Conservation (phyloP, 2,113 vertebrate species). For the Muntiacus muntjak region DNA sequence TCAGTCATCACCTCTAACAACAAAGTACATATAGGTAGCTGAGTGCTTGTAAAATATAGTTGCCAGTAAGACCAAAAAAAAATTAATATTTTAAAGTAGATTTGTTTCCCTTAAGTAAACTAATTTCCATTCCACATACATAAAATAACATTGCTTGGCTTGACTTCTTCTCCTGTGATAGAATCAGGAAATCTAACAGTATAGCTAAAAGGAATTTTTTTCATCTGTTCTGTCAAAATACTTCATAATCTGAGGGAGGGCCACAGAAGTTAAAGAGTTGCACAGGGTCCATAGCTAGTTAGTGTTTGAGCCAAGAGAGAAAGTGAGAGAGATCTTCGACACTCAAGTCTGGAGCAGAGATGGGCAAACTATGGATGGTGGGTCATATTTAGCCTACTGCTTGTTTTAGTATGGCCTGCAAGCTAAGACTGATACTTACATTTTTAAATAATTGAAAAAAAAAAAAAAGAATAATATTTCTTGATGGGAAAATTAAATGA, state of each 20-base stretch:
- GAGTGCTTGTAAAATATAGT: constrained; percentile 49
- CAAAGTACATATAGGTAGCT: constrained; percentile 47
- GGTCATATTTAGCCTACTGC: background rate
- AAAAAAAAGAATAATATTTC: background rate
- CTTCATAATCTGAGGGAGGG: background rate
- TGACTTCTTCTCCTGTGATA: background rate
- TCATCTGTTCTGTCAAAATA: background rate
- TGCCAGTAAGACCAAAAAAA: constrained; percentile 66
- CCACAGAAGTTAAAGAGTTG: background rate
- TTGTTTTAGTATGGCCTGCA: background rate
- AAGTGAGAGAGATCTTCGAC: background rate
- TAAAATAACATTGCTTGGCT: background rate
- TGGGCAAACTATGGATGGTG: background rate
- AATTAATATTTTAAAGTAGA: constrained; percentile 32
- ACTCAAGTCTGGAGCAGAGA: background rate
- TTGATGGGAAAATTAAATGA: background rate
- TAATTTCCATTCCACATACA: background rate
- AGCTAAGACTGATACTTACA: background rate
- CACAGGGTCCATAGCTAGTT: background rate
- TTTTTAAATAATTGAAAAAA: background rate
- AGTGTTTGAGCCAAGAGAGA: background rate
- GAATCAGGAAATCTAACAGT: background rate
- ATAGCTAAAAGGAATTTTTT: background rate
- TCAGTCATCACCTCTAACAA: constrained; percentile 54
- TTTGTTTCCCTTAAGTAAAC: background rate